A percentile compares a stretch with the other conserved stretches of the same genome.
phyloP scores from a whole-genome alignment of 2,888 invertebrate species.

The Phyllotreta cruciferae region DNA sequence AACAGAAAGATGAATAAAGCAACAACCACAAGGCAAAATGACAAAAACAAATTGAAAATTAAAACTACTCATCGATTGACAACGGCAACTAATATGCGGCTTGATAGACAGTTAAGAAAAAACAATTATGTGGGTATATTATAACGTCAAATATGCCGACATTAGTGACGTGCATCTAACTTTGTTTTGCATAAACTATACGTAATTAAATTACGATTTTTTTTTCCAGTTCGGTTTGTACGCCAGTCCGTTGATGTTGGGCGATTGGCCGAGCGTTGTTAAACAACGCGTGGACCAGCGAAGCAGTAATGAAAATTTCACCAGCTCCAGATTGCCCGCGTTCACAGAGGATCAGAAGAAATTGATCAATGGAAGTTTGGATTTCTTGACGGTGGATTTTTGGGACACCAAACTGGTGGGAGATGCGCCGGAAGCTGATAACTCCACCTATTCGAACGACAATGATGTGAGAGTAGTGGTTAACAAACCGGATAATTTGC shows the following conservation, averaged over 20 bases:
- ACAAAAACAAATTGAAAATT: no score
- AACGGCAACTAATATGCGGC: no score
- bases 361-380: slow-evolving; percentile 67
- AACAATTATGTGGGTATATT: no score
- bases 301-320: slow-evolving; percentile 60
- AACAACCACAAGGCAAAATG: no score
- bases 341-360: slow-evolving; percentile 68
- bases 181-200: no score
- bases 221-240: slow-evolving; percentile 42
- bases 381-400: slow-evolving; percentile 76
- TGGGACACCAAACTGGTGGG: slow-evolving; percentile 58
- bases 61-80: no score
- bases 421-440: background rate
- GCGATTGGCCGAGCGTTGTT: slow-evolving; percentile 74
- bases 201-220: no score
- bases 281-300: slow-evolving; percentile 64
- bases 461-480: slow-evolving; percentile 20
- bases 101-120: no score
- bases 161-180: no score
- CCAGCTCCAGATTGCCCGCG: slow-evolving; percentile 67
- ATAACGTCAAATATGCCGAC: no score
- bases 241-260: slow-evolving; percentile 66
- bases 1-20: no score
- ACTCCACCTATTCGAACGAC: slow-evolving; percentile 4
- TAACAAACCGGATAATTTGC: slow-evolving; percentile 7